These are phyloP conservation scores for Micrastur ruficollis DNA, from an alignment of 2,797 vertebrate genomes.

Conservation along the genomic window DNA sequence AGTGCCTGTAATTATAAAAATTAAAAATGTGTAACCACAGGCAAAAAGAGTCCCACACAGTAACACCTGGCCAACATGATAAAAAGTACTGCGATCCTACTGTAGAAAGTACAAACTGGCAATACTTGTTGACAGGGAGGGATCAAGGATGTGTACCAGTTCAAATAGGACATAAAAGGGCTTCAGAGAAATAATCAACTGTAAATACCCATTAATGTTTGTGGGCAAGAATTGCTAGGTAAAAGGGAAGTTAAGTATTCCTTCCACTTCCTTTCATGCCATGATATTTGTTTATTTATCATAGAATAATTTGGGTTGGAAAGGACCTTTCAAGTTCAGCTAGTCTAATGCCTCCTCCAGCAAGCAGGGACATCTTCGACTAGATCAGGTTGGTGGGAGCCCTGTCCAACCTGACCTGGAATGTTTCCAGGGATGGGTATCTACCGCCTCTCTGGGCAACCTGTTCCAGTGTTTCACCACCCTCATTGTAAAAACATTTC, in stretches of 20 bases:
- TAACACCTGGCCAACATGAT: background rate
- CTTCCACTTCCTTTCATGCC: background rate
- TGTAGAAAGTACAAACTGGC: background rate
- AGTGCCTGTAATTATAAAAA: background rate
- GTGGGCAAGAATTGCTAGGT: background rate
- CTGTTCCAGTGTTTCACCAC: background rate
- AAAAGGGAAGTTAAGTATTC: background rate
- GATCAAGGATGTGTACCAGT: background rate
- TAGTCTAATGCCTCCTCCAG: background rate
- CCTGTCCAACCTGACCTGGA: accelerated
- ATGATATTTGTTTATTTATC: background rate
- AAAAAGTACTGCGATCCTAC: background rate
- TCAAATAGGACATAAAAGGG: background rate
- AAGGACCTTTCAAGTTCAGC: too few species aligned
- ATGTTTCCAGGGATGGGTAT: background rate
- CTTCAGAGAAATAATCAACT: background rate
- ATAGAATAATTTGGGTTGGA: background rate
- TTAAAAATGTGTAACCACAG: background rate
- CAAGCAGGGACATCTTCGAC: background rate
- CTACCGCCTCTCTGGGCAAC: background rate
- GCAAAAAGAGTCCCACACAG: background rate
- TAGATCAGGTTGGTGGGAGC: background rate
- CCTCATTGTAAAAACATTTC: background rate
- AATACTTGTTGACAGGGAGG: background rate
- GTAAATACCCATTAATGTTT: background rate